Evolutionary conservation across 2,797 vertebrate genomes (phyloP).

Genomic region (Columba guinea): DNA sequence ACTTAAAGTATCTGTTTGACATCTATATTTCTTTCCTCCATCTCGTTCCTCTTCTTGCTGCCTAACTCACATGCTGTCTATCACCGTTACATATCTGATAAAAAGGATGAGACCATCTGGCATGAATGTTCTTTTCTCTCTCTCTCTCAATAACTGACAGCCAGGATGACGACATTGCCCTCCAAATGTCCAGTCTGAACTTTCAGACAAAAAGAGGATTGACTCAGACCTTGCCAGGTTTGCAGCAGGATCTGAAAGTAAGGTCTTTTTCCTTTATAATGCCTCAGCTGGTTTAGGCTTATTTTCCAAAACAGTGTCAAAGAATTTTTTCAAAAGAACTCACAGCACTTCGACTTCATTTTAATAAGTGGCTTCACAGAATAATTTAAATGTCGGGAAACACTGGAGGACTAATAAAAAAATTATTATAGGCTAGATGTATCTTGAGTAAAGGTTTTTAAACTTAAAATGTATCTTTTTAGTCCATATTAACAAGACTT

Average conservation of each 20-base stretch:
- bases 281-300: not conserved
- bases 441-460: not conserved
- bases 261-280: not conserved
- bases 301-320: not conserved
- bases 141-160: not conserved
- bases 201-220: not conserved
- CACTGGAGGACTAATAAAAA: not conserved
- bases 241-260: not conserved
- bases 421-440: not conserved
- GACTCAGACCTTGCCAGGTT: not conserved
- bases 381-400: not conserved
- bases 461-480: not conserved
- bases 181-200: not conserved
- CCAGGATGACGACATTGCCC: not conserved
- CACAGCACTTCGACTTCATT: not conserved
- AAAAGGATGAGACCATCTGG: slow-evolving; percentile 28
- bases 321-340: not conserved
- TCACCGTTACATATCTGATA: not conserved
- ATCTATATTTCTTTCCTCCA: not conserved
- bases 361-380: not conserved
- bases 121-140: not conserved
- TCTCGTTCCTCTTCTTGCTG: not conserved
- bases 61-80: not conserved
- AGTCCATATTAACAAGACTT: not conserved
- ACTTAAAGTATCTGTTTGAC: not conserved